Conservation (phyloP, 2,797 vertebrate genomes). For the Garrulus glandarius region DNA sequence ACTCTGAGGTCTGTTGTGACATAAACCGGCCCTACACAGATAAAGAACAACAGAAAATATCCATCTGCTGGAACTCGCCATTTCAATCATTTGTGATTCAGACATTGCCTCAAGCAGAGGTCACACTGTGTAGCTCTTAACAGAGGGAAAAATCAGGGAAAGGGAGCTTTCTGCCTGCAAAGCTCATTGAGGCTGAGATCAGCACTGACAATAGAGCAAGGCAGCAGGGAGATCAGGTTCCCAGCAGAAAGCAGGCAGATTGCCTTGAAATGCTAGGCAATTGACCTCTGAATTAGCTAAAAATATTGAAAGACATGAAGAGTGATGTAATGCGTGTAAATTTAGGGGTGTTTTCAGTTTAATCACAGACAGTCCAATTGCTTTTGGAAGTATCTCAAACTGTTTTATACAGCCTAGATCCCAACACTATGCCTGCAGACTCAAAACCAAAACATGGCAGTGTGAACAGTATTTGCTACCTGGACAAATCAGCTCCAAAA, state of each 20-base stretch:
- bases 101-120: not conserved
- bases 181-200: rapidly evolving
- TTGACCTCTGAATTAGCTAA: not conserved
- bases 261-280: not conserved
- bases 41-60: not conserved
- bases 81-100: not conserved
- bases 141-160: not conserved
- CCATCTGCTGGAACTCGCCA: rapidly evolving
- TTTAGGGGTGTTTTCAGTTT: not conserved
- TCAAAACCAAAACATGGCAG: not conserved
- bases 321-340: not conserved
- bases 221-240: not conserved
- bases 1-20: not conserved
- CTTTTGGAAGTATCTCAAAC: not conserved
- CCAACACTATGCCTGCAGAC: not conserved
- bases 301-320: not conserved
- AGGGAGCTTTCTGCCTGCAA: not conserved
- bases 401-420: not conserved
- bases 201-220: not conserved
- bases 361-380: not conserved
- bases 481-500: not conserved
- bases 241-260: not conserved
- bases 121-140: not conserved
- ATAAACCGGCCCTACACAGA: not conserved
- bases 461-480: not conserved